These are phyloP conservation scores for Halcyon malimbica DNA, from an alignment of 2,113 vertebrate species.

Conservation along the genomic window DNA sequence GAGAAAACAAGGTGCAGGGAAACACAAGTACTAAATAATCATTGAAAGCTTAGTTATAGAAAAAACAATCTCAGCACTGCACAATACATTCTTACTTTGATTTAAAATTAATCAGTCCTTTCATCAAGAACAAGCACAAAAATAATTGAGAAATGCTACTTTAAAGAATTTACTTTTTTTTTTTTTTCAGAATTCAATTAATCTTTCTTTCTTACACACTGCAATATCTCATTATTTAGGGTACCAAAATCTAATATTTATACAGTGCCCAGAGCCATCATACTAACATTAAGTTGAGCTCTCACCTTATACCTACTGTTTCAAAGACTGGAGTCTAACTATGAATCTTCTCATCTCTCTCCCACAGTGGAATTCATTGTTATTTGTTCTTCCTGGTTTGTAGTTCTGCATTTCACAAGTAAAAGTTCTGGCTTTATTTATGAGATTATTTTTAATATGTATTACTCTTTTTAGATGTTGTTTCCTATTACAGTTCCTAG, in stretches of 20 bases:
- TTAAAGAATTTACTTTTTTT: background rate
- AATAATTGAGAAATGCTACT: background rate
- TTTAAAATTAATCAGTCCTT: background rate
- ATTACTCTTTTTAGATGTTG: background rate
- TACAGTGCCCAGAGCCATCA: background rate
- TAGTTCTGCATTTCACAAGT: background rate
- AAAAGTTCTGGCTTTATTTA: background rate
- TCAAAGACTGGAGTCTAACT: background rate
- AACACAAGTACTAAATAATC: background rate
- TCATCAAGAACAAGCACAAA: background rate
- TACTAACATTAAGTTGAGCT: background rate
- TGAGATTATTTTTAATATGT: background rate
- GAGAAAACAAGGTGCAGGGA: background rate
- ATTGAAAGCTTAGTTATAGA: background rate
- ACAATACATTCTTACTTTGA: background rate
- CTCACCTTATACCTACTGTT: background rate
- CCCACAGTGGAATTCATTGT: background rate
- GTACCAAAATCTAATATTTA: background rate
- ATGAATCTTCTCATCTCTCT: background rate
- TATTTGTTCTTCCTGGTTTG: background rate
- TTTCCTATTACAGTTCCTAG: background rate
- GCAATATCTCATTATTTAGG: background rate
- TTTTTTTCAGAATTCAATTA: background rate
- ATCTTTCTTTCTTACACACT: background rate
- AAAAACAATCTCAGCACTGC: background rate